phyloP scores from a whole-genome alignment of 53 echinoderm and acorn worm species.

The Apostichopus leukothele region DNA sequence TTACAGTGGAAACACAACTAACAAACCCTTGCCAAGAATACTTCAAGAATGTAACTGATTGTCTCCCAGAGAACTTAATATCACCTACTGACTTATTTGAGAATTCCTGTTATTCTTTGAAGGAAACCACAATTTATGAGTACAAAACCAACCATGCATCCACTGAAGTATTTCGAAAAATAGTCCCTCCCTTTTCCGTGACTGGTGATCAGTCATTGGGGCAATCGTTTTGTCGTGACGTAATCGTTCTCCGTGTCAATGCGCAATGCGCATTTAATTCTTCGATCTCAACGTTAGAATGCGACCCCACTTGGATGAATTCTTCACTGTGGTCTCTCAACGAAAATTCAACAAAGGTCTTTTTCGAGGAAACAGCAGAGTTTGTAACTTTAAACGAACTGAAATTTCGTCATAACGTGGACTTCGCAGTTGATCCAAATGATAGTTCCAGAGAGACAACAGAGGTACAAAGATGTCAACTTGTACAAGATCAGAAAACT shows the following conservation, averaged over 20 bases:
- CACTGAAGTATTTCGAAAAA: neutral
- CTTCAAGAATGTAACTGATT: neutral
- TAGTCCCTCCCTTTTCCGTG: neutral
- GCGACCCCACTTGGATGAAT: constrained; percentile 1
- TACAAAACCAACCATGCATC: neutral
- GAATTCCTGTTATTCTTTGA: neutral
- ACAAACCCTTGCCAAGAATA: neutral
- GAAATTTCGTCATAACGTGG: neutral
- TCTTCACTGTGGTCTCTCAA: neutral
- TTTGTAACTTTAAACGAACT: neutral
- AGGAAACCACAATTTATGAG: neutral
- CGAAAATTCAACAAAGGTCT: neutral
- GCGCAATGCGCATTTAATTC: neutral
- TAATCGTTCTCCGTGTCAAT: neutral
- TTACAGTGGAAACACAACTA: neutral
- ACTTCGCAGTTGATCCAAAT: neutral
- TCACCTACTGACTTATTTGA: neutral
- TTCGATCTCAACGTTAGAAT: neutral
- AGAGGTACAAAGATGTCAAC: neutral
- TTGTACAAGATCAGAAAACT: neutral
- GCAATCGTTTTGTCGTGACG: neutral
- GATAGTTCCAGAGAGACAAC: neutral
- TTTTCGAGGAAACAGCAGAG: neutral
- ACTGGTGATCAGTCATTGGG: neutral
- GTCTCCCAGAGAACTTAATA: neutral